Conservation (phyloP, 2,113 vertebrate species). For the Pseudopipra pipra region DNA sequence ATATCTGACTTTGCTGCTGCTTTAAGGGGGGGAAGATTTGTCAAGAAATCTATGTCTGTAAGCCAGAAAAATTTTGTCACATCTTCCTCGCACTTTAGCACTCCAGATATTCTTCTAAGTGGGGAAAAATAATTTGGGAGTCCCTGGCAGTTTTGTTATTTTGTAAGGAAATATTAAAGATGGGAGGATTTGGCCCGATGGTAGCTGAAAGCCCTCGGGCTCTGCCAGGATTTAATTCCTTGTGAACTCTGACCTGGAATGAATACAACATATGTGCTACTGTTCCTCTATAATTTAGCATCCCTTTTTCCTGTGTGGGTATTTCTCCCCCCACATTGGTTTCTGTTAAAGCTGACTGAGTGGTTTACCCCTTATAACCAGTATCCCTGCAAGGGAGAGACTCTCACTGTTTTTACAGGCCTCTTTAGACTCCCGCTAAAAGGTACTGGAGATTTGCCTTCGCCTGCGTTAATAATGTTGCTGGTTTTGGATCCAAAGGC, state of each 20-base stretch:
- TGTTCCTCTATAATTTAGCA: conserved; percentile 40
- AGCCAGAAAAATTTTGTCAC: background rate
- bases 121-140: background rate
- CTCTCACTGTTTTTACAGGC: background rate
- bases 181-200: background rate
- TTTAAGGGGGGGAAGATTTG: background rate
- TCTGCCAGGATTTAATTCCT: conserved; percentile 22
- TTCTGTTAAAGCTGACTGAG: background rate
- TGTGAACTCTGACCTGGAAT: conserved; percentile 35
- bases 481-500: background rate
- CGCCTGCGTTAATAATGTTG: background rate
- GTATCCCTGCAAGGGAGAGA: background rate
- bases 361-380: background rate
- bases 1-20: background rate
- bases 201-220: background rate
- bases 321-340: background rate
- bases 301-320: conserved; percentile 13
- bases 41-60: background rate
- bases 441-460: conserved; percentile 14
- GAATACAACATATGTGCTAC: background rate
- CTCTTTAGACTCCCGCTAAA: background rate
- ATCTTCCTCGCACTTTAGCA: background rate
- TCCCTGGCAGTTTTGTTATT: background rate
- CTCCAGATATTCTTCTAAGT: background rate
- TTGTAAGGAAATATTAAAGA: background rate